A percentile compares a stretch with the other conserved stretches of the same genome.
Evolutionary conservation across 1,140 invertebrate species (phyloP).

Genomic region (Oncopodura yosiiana): DNA sequence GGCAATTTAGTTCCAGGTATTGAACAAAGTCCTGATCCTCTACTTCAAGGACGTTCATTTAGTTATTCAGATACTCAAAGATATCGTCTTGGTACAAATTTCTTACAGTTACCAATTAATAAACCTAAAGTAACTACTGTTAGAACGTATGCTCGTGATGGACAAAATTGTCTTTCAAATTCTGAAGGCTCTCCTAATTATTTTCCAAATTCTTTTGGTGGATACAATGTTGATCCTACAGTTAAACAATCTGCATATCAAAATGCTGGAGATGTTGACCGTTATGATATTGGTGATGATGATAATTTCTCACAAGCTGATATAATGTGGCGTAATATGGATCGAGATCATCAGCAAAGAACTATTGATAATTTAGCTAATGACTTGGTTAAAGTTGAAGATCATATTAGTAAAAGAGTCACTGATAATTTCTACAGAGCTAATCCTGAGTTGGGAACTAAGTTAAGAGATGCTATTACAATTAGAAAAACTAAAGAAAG

Average conservation of each 20-base stretch:
- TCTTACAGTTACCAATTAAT: conserved; percentile 85
- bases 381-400: background rate
- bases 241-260: too few species aligned
- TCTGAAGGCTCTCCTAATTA: conserved; percentile 81
- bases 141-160: conserved; percentile 69
- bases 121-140: conserved; percentile 52
- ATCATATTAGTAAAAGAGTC: background rate
- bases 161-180: conserved; percentile 50
- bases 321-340: background rate
- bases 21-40: conserved; percentile 47
- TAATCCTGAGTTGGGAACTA: too few species aligned
- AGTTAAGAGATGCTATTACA: conserved; percentile 47
- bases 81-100: conserved; percentile 85
- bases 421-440: too few species aligned
- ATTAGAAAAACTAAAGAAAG: too few species aligned
- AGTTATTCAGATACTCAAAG: conserved; percentile 90
- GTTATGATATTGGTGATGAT: conserved; percentile 48
- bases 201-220: conserved; percentile 86
- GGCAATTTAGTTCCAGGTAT: conserved; percentile 49
- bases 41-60: conserved; percentile 72
- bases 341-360: background rate
- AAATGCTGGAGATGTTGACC: background rate
- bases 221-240: conserved; percentile 52
- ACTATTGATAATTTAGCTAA: background rate
- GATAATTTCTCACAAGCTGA: conserved; percentile 42